Evolutionary conservation across 53 echinoderm and acorn worm genomes (phyloP), one percentile per base, ranked within the genome.

Genomic region (Actinopyga echinites): DNA sequence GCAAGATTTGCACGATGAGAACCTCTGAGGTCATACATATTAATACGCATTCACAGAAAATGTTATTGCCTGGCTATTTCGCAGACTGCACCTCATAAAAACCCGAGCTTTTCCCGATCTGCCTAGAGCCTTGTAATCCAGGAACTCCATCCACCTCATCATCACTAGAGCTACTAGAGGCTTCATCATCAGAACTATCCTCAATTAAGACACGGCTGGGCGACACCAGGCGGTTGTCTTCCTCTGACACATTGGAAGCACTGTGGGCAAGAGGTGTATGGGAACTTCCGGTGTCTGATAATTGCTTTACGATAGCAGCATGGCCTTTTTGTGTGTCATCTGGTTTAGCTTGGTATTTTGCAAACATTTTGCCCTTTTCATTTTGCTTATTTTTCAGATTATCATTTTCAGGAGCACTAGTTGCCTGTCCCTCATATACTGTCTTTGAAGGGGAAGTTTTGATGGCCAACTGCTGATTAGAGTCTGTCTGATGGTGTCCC

Each of bases 391-490:
- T 78, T 71, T 62, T 56, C 2, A 74, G 61, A 19, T 56, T 56
- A 20, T 24, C 33, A 33, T 54, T 53, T 53, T 82, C 65, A 34
- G 44, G 78, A 2, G 53, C 44, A 56, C 79, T 68, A 64, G 58
- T 87, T 36, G 71, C 86, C 44, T 83, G 79, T 9, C 79, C 52
- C 11, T 52, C 79, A 54, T 65, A 45, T 2, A 87, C 68, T 49
- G 80, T 84, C 20, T 87, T 91, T 53, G 79, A 87, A 31, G 84
- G 78, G 20, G 61, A 56, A 15, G 23, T 77, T 55, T 77, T 77
- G 8, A 55, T 8, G 9, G 77, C 56, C 23, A 77, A 31, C 5
- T 29, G 77, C 54, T 30, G 77, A 43, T 77, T 77, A 15, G 20
- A 55, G 21, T 77, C 56, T 20, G 28, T 77, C 1, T 17, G 75